phyloP scores from a whole-genome alignment of 2,797 vertebrate species.

The Lepilemur septentrionalis region DNA sequence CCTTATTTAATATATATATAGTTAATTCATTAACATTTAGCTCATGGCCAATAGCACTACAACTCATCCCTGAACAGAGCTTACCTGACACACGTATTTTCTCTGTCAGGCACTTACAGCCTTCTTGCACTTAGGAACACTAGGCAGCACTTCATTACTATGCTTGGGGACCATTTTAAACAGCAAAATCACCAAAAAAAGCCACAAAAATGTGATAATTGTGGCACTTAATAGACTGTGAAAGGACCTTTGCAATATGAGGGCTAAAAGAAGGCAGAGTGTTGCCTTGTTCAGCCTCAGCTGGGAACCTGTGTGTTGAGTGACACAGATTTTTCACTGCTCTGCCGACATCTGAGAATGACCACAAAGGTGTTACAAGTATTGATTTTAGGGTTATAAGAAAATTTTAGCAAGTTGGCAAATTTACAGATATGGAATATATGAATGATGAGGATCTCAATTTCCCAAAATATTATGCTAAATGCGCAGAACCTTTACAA shows the following conservation, averaged over 20 bases:
- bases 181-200: not conserved
- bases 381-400: not conserved
- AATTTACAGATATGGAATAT: not conserved
- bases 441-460: not conserved
- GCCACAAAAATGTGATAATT: not conserved
- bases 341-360: not conserved
- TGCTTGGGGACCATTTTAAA: not conserved
- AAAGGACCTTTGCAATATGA: not conserved
- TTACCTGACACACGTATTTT: not conserved
- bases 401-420: not conserved
- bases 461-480: not conserved
- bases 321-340: not conserved
- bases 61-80: not conserved
- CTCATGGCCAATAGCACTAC: not conserved
- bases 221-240: not conserved
- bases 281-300: not conserved
- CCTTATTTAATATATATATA: not conserved
- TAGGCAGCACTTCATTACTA: not conserved
- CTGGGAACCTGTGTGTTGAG: not conserved
- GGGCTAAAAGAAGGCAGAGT: not conserved
- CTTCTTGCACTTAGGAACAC: not conserved
- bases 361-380: not conserved
- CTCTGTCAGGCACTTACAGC: not conserved
- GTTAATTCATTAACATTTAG: not conserved
- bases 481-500: not conserved